Conservation (phyloP, 2,888 invertebrate species). For the Platypus cylindrus region DNA sequence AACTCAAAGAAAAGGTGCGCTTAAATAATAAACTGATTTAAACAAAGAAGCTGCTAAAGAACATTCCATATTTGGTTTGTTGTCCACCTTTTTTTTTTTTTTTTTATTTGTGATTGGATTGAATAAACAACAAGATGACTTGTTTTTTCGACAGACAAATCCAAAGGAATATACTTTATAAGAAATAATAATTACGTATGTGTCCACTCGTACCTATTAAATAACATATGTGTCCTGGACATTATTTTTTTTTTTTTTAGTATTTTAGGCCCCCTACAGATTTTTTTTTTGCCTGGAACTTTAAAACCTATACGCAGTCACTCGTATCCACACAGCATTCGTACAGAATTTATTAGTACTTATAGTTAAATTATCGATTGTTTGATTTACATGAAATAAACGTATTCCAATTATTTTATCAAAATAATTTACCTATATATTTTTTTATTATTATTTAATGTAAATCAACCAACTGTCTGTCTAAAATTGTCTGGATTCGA, state of each 20-base stretch:
- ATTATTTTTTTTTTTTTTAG: constrained; percentile 7
- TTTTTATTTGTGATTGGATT: not conserved
- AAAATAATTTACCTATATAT: too few relatives aligned
- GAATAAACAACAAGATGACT: constrained; percentile 2
- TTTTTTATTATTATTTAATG: not conserved
- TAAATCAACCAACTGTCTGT: too few relatives aligned
- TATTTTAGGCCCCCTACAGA: constrained; percentile 17
- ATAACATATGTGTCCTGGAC: constrained; percentile 14
- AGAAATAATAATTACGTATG: too few relatives aligned
- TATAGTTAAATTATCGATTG: too few relatives aligned
- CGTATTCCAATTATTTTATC: too few relatives aligned
- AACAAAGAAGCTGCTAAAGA: constrained; percentile 46
- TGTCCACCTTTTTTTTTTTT: constrained; percentile 2
- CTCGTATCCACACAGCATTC: constrained; percentile 7
- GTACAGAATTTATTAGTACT: constrained; percentile 9
- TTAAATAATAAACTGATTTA: constrained; percentile 52
- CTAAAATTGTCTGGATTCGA: too few relatives aligned
- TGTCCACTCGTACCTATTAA: constrained; percentile 34
- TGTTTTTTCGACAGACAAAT: constrained; percentile 2
- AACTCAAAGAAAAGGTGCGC: constrained; percentile 60
- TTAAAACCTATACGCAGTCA: constrained; percentile 7
- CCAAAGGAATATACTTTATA: constrained; percentile 16
- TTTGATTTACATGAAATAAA: too few relatives aligned
- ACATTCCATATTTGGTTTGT: constrained; percentile 11
- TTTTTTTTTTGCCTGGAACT: constrained; percentile 14